phyloP scores from a whole-genome alignment of 1,140 invertebrate species.

The Heliconius congener region DNA sequence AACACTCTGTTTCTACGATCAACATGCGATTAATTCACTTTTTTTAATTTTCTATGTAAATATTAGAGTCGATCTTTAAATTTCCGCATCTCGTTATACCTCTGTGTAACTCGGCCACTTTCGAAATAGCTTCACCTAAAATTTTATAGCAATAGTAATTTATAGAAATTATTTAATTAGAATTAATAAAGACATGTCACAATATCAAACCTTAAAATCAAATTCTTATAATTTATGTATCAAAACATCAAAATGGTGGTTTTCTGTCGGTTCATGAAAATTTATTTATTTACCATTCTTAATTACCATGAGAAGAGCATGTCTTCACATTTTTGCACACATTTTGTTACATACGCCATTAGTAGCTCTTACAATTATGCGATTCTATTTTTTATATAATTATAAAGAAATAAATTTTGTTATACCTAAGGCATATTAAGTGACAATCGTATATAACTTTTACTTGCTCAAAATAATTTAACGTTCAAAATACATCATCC shows the following conservation, averaged over 20 bases:
- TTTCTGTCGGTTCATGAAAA: constrained; percentile 52
- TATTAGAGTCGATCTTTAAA: constrained; percentile 31
- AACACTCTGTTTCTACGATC: constrained; percentile 38
- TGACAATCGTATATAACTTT: neutral
- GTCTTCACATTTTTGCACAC: neutral
- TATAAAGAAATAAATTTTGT: neutral
- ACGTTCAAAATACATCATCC: constrained; percentile 1
- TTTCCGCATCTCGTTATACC: constrained; percentile 34
- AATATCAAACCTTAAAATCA: constrained; percentile 71
- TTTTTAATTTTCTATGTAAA: constrained; percentile 33
- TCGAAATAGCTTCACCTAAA: constrained; percentile 58
- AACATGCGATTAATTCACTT: constrained; percentile 40
- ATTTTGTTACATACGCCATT: neutral
- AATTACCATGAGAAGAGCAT: constrained; percentile 7
- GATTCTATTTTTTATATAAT: neutral
- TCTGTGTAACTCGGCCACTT: constrained; percentile 51
- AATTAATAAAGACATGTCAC: constrained; percentile 65
- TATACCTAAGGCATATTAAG: neutral
- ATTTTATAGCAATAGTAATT: constrained; percentile 59
- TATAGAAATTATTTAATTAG: constrained; percentile 54
- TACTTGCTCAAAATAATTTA: neutral
- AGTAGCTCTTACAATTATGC: neutral
- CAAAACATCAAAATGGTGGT: constrained; percentile 58
- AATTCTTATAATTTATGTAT: constrained; percentile 53
- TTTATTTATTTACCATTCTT: constrained; percentile 19